Conservation (phyloP, 2,113 vertebrate genomes). For the Hydrolagus affinis region DNA sequence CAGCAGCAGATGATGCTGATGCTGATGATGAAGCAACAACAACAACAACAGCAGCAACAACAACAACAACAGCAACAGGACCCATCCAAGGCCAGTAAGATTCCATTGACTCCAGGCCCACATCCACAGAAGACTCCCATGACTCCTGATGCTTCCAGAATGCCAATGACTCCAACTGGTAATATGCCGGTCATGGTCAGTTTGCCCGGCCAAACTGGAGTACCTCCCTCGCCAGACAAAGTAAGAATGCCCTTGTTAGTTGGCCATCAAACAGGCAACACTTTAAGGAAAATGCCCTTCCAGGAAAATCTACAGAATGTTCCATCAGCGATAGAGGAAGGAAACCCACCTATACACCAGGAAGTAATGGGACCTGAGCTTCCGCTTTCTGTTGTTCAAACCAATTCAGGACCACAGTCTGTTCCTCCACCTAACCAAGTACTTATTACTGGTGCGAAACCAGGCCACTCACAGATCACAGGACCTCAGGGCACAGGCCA, state of each 20-base stretch:
- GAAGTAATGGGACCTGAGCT: slow-evolving; percentile 55
- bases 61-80: slow-evolving; percentile 6
- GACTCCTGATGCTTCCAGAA: slow-evolving; percentile 74
- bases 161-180: slow-evolving; percentile 73
- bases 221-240: slow-evolving; percentile 88
- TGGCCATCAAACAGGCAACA: slow-evolving; percentile 67
- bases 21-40: slow-evolving; percentile 66
- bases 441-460: slow-evolving; percentile 71
- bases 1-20: slow-evolving; percentile 95
- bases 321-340: slow-evolving; percentile 67
- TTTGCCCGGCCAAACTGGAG: slow-evolving; percentile 73
- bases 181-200: slow-evolving; percentile 86
- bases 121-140: slow-evolving; percentile 68
- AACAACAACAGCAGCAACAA: slow-evolving; percentile 58
- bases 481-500: slow-evolving; percentile 77
- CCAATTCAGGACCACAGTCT: slow-evolving; percentile 74
- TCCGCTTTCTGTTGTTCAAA: slow-evolving; percentile 52
- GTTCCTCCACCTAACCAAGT: slow-evolving; percentile 73
- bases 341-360: slow-evolving; percentile 48
- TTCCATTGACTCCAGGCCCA: slow-evolving; percentile 72
- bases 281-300: slow-evolving; percentile 77
- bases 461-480: slow-evolving; percentile 68
- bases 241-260: slow-evolving; percentile 74
- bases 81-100: slow-evolving; percentile 60
- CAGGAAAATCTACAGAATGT: slow-evolving; percentile 71